Percentiles rank a stretch among this genome's conserved stretches.
Conservation (phyloP, 2,888 invertebrate species). For the Caenorhabditis sinica region DNA sequence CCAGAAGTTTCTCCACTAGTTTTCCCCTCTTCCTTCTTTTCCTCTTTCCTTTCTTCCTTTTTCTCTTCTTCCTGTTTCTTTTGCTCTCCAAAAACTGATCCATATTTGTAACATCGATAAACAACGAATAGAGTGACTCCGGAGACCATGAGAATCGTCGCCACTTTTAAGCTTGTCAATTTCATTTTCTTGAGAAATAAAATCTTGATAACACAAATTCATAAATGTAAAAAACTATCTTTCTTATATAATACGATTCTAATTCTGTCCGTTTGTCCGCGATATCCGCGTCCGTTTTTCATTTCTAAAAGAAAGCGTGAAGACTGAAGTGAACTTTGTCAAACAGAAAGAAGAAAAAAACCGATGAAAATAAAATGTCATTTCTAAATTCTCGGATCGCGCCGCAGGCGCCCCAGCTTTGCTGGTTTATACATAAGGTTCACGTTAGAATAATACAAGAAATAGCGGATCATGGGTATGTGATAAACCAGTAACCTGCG, state of each 20-base stretch:
- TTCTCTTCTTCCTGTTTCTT: neutral
- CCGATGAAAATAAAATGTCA: too few species aligned
- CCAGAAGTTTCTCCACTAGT: slow-evolving; percentile 4
- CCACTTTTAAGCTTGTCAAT: neutral
- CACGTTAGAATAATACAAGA: neutral
- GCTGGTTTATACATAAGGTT: neutral
- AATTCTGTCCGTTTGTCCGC: too few species aligned
- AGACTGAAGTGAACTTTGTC: neutral
- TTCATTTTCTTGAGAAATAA: slow-evolving; percentile 19
- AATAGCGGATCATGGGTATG: neutral
- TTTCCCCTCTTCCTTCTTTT: neutral
- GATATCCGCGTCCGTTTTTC: too few species aligned
- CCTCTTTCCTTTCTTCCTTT: neutral
- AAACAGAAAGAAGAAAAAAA: slow-evolving; percentile 1
- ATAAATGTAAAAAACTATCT: too few species aligned
- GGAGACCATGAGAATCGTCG: slow-evolving; percentile 19
- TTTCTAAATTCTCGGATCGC: too few species aligned
- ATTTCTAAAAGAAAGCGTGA: too few species aligned
- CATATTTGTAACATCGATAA: slow-evolving; percentile 52
- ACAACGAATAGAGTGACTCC: slow-evolving; percentile 40
- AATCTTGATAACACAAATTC: too few species aligned
- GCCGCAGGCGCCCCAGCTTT: too few species aligned
- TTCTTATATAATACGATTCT: too few species aligned
- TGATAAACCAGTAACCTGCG: slow-evolving; percentile 32
- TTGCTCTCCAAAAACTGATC: slow-evolving; percentile 27